Percentiles rank a stretch among this genome's conserved stretches.
Conservation (phyloP, 2,113 vertebrate genomes). For the Melanotaenia duboulayi region DNA sequence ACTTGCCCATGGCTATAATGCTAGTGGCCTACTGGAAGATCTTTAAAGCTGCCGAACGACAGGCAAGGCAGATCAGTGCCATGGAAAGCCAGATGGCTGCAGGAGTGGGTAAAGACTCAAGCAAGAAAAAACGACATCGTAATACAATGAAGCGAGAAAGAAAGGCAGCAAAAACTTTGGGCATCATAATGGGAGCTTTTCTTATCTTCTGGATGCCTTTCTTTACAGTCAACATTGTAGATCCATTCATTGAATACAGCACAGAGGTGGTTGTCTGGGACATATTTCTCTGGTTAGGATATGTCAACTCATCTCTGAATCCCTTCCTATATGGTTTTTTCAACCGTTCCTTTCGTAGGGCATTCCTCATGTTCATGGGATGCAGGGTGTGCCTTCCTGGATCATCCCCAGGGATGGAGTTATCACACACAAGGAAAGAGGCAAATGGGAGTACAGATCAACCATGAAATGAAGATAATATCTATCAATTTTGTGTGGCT, state of each 20-base stretch:
- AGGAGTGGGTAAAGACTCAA: conserved; percentile 74
- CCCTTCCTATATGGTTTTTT: conserved; percentile 85
- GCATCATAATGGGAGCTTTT: conserved; percentile 86
- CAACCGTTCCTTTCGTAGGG: conserved; percentile 83
- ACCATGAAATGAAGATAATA: conserved; percentile 29
- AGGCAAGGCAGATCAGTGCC: conserved; percentile 83
- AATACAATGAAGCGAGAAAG: conserved; percentile 79
- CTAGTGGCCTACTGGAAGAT: conserved; percentile 85
- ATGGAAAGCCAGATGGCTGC: conserved; percentile 82
- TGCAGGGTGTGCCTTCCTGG: conserved; percentile 80
- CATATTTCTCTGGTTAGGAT: conserved; percentile 84
- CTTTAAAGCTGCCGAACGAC: conserved; percentile 82
- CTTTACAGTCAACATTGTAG: conserved; percentile 84
- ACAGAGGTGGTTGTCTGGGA: conserved; percentile 82
- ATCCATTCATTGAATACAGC: conserved; percentile 82
- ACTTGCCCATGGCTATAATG: conserved; percentile 83
- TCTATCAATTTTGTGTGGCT: background rate
- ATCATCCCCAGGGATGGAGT: conserved; percentile 75
- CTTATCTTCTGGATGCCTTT: conserved; percentile 86
- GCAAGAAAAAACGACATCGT: conserved; percentile 79
- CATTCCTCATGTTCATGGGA: conserved; percentile 83
- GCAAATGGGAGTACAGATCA: conserved; percentile 59
- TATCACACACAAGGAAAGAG: conserved; percentile 79
- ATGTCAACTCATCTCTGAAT: conserved; percentile 85
- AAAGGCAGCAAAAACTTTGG: conserved; percentile 86